phyloP scores from a whole-genome alignment of 2,888 invertebrate genomes.

The Drosophila stalkeri region DNA sequence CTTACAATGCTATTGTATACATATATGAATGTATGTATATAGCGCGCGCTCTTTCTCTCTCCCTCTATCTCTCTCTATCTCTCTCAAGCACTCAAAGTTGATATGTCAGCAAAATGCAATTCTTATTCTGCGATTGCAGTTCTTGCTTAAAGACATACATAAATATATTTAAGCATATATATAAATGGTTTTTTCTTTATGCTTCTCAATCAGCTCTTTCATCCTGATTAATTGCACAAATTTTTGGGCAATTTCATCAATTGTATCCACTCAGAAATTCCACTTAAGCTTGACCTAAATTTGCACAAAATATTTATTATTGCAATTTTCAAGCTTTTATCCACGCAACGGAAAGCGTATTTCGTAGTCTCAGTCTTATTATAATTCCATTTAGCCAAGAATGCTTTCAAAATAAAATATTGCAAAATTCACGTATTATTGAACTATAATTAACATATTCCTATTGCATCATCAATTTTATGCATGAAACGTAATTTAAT shows the following conservation, averaged over 20 bases:
- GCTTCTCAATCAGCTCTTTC: neutral
- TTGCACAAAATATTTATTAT: slow-evolving; percentile 1
- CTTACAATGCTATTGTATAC: neutral
- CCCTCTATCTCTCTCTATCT: neutral
- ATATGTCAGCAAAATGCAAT: slow-evolving; percentile 37
- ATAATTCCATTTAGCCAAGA: neutral
- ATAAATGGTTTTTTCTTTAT: neutral
- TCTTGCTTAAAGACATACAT: neutral
- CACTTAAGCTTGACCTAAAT: slow-evolving; percentile 12
- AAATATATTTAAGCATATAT: neutral
- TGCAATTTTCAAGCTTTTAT: slow-evolving; percentile 1
- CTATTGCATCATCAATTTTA: slow-evolving; percentile 8
- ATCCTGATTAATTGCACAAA: slow-evolving; percentile 2
- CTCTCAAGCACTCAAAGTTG: slow-evolving; percentile 3
- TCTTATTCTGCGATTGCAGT: neutral
- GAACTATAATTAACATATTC: slow-evolving; percentile 3
- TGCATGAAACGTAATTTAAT: neutral
- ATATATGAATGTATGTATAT: neutral
- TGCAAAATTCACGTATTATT: slow-evolving; percentile 19
- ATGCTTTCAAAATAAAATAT: slow-evolving; percentile 17
- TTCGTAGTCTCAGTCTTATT: neutral
- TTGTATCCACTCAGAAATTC: slow-evolving; percentile 1
- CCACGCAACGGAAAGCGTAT: neutral
- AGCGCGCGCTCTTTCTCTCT: neutral
- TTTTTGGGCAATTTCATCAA: neutral